Conservation (phyloP, 2,888 invertebrate genomes). For the Drosophila helvetica region DNA sequence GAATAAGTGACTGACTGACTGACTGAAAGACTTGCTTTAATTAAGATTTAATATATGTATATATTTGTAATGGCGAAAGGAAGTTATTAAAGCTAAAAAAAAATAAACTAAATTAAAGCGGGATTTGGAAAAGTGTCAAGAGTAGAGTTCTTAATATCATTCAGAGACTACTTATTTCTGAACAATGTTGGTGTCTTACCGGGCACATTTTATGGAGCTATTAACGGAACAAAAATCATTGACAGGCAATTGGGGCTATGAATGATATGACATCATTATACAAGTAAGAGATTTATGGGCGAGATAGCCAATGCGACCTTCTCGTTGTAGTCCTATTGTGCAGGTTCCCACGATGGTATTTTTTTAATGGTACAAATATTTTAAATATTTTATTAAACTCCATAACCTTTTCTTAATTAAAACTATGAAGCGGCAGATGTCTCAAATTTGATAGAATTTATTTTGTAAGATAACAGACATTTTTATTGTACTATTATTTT, state of each 20-base stretch:
- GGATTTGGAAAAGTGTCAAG: background rate
- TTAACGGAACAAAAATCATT: slow-evolving; percentile 8
- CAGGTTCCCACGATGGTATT: background rate
- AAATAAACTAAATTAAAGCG: background rate
- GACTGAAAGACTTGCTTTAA: slow-evolving; percentile 9
- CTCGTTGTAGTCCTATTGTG: background rate
- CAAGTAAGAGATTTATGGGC: background rate
- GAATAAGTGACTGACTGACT: slow-evolving; percentile 5
- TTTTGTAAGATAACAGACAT: too few relatives aligned
- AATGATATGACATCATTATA: slow-evolving; percentile 12
- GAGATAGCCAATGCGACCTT: too few relatives aligned
- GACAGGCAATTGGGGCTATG: slow-evolving; percentile 7
- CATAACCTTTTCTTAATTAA: too few relatives aligned
- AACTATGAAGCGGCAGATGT: too few relatives aligned
- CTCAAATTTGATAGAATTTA: too few relatives aligned
- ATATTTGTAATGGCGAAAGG: slow-evolving; percentile 20
- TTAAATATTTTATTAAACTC: background rate
- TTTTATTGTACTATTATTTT: background rate
- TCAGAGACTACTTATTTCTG: background rate
- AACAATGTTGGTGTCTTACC: background rate
- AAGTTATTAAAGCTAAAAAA: slow-evolving; percentile 13
- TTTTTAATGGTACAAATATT: background rate
- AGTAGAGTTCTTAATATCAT: background rate
- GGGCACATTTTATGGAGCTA: slow-evolving; percentile 2
- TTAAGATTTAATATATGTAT: slow-evolving; percentile 18